Conservation (phyloP, 64 coral and sea anemone genomes). For the Astreopora myriophthalma region DNA sequence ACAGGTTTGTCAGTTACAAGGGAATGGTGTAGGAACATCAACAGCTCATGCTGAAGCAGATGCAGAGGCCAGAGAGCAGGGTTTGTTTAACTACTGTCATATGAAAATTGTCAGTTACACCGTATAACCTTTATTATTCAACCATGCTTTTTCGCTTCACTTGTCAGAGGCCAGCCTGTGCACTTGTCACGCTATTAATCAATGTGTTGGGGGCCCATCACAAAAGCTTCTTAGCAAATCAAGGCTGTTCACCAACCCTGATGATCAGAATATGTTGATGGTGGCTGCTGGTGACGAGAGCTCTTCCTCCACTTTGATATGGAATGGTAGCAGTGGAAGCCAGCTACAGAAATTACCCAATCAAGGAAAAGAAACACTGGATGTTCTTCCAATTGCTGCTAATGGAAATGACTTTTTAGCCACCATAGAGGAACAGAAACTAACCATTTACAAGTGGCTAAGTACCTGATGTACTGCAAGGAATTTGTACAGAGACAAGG, state of each 20-base stretch:
- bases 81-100: conserved; percentile 4
- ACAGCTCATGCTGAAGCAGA: conserved; percentile 64
- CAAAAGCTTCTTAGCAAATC: conserved; percentile 81
- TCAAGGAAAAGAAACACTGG: conserved; percentile 81
- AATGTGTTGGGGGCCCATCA: conserved; percentile 81
- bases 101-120: too few species aligned
- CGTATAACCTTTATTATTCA: too few species aligned
- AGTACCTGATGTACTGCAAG: neutral
- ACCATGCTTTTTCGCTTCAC: neutral
- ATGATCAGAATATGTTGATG: conserved; percentile 74
- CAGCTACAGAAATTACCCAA: conserved; percentile 81
- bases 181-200: conserved; percentile 71
- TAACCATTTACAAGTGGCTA: conserved; percentile 72
- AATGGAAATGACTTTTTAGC: conserved; percentile 80
- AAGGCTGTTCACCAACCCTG: conserved; percentile 70
- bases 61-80: neutral
- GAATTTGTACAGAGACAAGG: neutral
- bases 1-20: conserved; percentile 79
- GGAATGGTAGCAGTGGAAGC: conserved; percentile 77
- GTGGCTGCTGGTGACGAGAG: conserved; percentile 83
- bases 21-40: conserved; percentile 77
- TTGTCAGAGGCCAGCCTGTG: conserved; percentile 65
- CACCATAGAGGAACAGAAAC: conserved; percentile 85
- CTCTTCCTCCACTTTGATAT: conserved; percentile 75
- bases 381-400: conserved; percentile 74